Evolutionary conservation across 1,140 invertebrate species (phyloP).

Genomic region (Zaprionus inermis): DNA sequence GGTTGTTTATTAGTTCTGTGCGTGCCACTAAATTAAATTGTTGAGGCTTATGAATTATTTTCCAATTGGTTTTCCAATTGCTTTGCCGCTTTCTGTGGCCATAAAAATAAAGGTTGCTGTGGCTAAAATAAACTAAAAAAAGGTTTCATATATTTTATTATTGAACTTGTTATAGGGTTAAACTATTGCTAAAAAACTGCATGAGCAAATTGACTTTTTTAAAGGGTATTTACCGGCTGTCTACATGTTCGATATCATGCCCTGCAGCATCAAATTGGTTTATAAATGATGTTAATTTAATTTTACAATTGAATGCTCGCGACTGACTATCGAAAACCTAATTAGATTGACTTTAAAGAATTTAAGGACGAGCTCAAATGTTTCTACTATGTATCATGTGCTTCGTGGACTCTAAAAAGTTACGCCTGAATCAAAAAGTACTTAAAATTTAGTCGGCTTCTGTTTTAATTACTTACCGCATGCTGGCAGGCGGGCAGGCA

Average conservation of each 20-base stretch:
- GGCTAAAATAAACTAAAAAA: background rate
- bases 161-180: background rate
- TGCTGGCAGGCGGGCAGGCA: conserved; percentile 37
- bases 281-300: conserved; percentile 51
- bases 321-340: background rate
- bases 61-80: conserved; percentile 11
- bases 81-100: background rate
- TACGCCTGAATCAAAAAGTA: conserved; percentile 1
- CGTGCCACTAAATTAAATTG: conserved; percentile 58
- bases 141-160: background rate
- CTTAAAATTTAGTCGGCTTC: conserved; percentile 4
- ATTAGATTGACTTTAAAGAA: background rate
- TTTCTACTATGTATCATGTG: background rate
- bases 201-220: background rate
- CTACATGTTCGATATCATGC: background rate
- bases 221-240: background rate
- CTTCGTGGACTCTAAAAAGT: background rate
- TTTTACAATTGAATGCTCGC: conserved; percentile 41
- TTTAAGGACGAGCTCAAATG: background rate
- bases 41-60: conserved; percentile 31
- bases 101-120: background rate
- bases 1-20: conserved; percentile 50
- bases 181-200: background rate
- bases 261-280: conserved; percentile 44
- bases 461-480: conserved; percentile 68